Evolutionary conservation across 2,797 vertebrate species (phyloP).

Genomic region (Pantherophis vulpinus): DNA sequence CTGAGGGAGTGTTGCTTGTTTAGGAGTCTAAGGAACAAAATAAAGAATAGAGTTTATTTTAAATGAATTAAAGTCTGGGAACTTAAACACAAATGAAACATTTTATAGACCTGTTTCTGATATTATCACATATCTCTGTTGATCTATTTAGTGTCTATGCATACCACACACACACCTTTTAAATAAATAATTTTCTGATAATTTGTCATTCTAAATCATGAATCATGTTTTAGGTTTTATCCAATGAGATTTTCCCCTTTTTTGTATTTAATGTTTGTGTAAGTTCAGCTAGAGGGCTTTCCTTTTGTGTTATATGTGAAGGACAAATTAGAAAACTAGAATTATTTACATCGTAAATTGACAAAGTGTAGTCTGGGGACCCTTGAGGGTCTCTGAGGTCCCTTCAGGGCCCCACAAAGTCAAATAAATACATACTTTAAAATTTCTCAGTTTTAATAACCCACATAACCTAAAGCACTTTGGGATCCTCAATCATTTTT

Average conservation of each 20-base stretch:
- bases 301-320: not conserved
- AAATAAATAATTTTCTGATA: not conserved
- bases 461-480: not conserved
- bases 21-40: not conserved
- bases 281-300: not conserved
- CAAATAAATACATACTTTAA: not conserved
- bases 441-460: not conserved
- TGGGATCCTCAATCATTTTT: not conserved
- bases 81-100: not conserved
- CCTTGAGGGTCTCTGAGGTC: not conserved
- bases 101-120: not conserved
- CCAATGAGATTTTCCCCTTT: not conserved
- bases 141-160: not conserved
- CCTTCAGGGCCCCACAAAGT: not conserved
- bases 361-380: not conserved
- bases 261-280: not conserved
- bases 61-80: not conserved
- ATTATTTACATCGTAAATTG: not conserved
- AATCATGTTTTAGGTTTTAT: not conserved
- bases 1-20: not conserved
- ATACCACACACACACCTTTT: not conserved
- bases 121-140: not conserved
- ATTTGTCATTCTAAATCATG: not conserved
- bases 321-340: conserved; percentile 18
- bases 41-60: not conserved